Evolutionary conservation across 2,113 vertebrate species (phyloP).

Genomic region (Lycaon pictus): DNA sequence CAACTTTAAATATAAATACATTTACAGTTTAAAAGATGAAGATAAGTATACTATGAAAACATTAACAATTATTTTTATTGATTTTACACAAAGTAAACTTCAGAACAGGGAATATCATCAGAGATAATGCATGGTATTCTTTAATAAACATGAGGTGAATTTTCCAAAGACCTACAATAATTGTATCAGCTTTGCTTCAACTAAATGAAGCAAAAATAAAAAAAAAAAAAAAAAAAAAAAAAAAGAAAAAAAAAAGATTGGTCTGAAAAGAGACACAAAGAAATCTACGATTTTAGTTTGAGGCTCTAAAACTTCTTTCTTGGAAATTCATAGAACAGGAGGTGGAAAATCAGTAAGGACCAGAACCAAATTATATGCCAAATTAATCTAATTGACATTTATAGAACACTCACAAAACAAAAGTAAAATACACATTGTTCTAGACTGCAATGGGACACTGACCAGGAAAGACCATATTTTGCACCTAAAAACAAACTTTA

Average conservation of each 20-base stretch:
- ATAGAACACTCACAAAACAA: background rate
- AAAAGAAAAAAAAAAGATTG: background rate
- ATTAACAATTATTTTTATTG: background rate
- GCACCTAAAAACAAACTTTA: background rate
- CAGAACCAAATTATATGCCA: background rate
- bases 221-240: too few relatives aligned
- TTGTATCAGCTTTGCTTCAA: background rate
- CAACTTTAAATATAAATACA: background rate
- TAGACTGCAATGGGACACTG: background rate
- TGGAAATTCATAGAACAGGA: background rate
- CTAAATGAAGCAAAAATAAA: background rate
- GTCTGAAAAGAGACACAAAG: background rate
- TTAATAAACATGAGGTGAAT: background rate
- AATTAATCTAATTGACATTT: background rate
- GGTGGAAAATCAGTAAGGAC: background rate
- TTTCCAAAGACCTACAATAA: background rate
- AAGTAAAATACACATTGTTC: background rate
- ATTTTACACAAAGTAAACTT: background rate
- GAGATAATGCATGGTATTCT: background rate
- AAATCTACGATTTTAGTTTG: background rate
- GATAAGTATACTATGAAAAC: background rate
- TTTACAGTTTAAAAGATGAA: background rate
- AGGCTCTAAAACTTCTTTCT: background rate
- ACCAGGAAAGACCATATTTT: background rate
- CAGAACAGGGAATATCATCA: background rate